A percentile compares a stretch with the other conserved stretches of the same genome.
These are phyloP conservation scores for Palythoa heliodiscus DNA, from an alignment of 92 coral and sea anemone species.

Conservation along the genomic window DNA sequence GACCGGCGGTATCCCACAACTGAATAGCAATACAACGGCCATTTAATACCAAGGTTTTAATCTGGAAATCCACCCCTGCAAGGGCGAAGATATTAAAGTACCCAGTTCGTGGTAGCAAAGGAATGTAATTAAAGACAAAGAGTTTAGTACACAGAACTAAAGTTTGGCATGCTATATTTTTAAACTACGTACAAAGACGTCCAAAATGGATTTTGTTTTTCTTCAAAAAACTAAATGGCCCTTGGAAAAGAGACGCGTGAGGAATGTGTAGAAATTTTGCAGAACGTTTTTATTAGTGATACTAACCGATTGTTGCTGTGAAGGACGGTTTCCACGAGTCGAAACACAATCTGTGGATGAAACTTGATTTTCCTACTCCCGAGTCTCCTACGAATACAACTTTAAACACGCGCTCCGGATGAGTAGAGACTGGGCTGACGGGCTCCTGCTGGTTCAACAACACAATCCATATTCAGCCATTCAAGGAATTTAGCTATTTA, in stretches of 20 bases:
- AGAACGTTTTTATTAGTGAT: neutral
- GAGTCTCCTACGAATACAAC: constrained; percentile 97
- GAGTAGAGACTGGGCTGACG: constrained; percentile 28
- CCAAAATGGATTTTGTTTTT: no score
- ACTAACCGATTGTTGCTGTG: constrained; percentile 97
- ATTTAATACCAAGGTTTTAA: constrained; percentile 72
- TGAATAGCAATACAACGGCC: constrained; percentile 87
- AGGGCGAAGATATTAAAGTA: neutral
- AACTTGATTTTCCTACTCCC: constrained; percentile 98
- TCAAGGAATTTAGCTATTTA: neutral
- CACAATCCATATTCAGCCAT: neutral
- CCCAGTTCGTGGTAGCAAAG: neutral
- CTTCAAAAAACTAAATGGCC: neutral
- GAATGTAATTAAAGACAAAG: neutral
- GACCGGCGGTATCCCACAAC: constrained; percentile 99
- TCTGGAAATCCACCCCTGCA: constrained; percentile 96
- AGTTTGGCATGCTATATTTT: no score
- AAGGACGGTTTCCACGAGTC: constrained; percentile 96
- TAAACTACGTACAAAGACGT: no score
- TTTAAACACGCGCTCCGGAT: constrained; percentile 90
- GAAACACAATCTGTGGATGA: constrained; percentile 93
- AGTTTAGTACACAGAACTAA: no score
- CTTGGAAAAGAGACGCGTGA: neutral
- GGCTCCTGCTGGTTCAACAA: constrained; percentile 45
- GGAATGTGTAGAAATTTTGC: neutral